Evolutionary conservation across 2,888 invertebrate genomes (phyloP), one percentile per base, ranked within the genome.

Genomic region (Drosophila demipolita): DNA sequence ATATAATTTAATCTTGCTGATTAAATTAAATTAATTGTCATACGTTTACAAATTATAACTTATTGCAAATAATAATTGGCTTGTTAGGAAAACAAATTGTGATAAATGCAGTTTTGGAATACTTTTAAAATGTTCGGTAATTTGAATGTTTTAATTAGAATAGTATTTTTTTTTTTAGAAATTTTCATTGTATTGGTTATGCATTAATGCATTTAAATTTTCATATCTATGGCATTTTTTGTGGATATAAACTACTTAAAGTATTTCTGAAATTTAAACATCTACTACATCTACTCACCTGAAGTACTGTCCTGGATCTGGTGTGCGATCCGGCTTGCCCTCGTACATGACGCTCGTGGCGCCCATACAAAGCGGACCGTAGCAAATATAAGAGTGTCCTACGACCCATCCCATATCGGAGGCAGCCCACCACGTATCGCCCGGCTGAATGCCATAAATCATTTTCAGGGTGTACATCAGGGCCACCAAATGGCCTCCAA

Each of bases 271-370:
- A 8, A 9, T 8, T 23, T 8, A 15, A 9, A 3, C 15, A 23
- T 17, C 17, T 23, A 23, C 23, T 23, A 23, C 23, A 23, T 2
- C 29, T 32, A 68, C 74, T 84, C 91, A 97, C 97, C 97, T 95
- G 92, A 98, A 98, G 93, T 98, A 98, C 91, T 97, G 97, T 45
- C 97, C 97, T 5, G 98, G 96, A 93, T 98, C 97, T 0, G 98
- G 98, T 0, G 98, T 99, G 73, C 98, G 95, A 83, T 98, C 98
- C 0, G 98, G 99, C 91, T 99, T 99, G 3, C 99, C 99, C 93
- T 99, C 97, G 89, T 97, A 97, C 94, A 98, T 95, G 26, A 98
- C 94, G 58, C 96, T 96, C 0, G 98, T 98, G 50, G 91, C 92
- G 0, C 98, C 97, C 77, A 96, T 95, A 0, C 97, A 93, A 6